Evolutionary conservation across 2,113 vertebrate species (phyloP), one percentile per base, ranked within the genome.

Genomic region (Pterocles orientalis): DNA sequence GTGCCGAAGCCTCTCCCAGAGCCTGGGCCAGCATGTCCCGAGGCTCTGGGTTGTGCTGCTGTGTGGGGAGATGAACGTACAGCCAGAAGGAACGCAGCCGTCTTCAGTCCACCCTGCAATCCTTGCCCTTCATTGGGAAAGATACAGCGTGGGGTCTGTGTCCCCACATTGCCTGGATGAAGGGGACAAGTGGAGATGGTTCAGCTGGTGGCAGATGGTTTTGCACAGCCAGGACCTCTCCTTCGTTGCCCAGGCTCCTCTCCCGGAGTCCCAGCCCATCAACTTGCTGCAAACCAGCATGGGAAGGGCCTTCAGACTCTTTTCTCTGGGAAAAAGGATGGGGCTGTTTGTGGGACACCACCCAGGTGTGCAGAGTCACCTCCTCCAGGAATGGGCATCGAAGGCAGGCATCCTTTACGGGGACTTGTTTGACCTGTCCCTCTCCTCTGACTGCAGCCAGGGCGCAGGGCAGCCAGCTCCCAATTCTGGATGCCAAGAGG

Each of bases 21-120:
- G 48, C 31, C 60, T 62, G 25, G 28, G 4, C 18, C 19, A 65
- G 51, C 34, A 62, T 0, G 0, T n/a, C 16, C 33, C 0, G 1
- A 48, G 51, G 31, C 34, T 80, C 45, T 33, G 69, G n/a, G 14
- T 7, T 28, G 14, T 68, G 36, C 60, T 62, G 12, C 60, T 48
- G 18, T 1, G 0, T 7, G 26, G 7, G 20, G 36, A 45, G 14
- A 16, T 36, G 58, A 36, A 19, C 0, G 4, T 10, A 25, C 24
- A 47, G 20, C 15, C 51, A 51, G 68, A 25, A 83, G 28, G 72
- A 56, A 33, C n/a, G 12, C 0, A 1, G 31, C 18, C 10, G 6
- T 23, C 41, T 19, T 9, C 25, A 60, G 34, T 6, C 29, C 14
- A 50, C 17, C 15, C 62, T 56, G 7, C 17, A n/a, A n/a, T 36